Evolutionary conservation across 2,888 invertebrate genomes (phyloP).

Genomic region (Coecobrya sp.): DNA sequence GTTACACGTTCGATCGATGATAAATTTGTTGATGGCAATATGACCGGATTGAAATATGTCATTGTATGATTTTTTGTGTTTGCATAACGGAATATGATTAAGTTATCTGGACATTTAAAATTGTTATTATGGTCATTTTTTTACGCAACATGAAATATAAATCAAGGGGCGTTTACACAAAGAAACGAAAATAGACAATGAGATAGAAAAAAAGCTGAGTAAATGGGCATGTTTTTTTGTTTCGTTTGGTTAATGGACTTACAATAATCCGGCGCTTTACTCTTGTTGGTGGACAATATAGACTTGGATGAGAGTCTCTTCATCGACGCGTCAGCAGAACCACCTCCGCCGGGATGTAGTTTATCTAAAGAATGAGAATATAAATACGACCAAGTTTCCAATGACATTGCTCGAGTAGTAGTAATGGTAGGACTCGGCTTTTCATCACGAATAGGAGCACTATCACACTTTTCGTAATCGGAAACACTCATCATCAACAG

Average conservation of each 20-base stretch:
- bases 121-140: too few species aligned
- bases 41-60: too few species aligned
- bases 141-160: background rate
- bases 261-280: slow-evolving; percentile 69
- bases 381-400: slow-evolving; percentile 45
- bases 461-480: background rate
- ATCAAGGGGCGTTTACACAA: background rate
- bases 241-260: slow-evolving; percentile 67
- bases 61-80: too few species aligned
- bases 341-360: background rate
- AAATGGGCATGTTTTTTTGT: background rate
- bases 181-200: background rate
- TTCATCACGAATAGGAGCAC: background rate
- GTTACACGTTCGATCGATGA: too few species aligned
- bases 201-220: background rate
- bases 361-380: slow-evolving; percentile 55
- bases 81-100: too few species aligned
- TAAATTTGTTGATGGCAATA: too few species aligned
- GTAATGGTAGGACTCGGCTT: background rate
- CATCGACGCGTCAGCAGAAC: background rate
- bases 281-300: too few species aligned
- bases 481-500: background rate
- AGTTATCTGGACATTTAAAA: too few species aligned
- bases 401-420: slow-evolving; percentile 10
- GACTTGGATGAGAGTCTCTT: slow-evolving; percentile 53